Percentiles rank a stretch among this genome's conserved stretches.
Evolutionary conservation across 2,888 invertebrate species (phyloP).

Genomic region (Gymnocheta viridis): DNA sequence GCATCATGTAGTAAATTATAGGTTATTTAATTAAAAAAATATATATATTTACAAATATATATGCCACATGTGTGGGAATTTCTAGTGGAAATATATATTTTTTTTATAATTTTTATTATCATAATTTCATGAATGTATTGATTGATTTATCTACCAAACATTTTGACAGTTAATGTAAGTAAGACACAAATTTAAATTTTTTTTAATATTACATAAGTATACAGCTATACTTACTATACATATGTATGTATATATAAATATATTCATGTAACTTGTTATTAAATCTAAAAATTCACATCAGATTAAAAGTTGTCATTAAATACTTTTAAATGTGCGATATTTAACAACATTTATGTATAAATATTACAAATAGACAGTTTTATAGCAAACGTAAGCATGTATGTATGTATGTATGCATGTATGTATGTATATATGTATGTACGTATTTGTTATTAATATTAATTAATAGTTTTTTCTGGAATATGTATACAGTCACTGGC

Average conservation of each 20-base stretch:
- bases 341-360: not conserved
- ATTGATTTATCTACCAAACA: constrained; percentile 35
- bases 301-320: not conserved
- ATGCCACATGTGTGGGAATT: not conserved
- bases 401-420: too few species aligned
- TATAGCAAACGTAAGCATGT: constrained; percentile 28
- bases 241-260: too few species aligned
- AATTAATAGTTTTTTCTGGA: not conserved
- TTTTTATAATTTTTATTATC: not conserved
- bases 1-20: not conserved
- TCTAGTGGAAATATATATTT: not conserved
- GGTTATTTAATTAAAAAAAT: not conserved
- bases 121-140: not conserved
- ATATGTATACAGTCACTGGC: too few species aligned
- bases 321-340: not conserved
- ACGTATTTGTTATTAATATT: not conserved
- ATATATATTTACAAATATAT: not conserved
- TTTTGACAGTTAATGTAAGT: constrained; percentile 24
- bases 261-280: not conserved
- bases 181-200: not conserved
- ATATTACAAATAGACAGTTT: constrained; percentile 14
- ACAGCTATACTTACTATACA: too few species aligned
- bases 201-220: not conserved
- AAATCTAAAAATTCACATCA: not conserved
- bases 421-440: too few species aligned